Conservation (phyloP, 2,888 invertebrate genomes). For the Eilema depressum region DNA sequence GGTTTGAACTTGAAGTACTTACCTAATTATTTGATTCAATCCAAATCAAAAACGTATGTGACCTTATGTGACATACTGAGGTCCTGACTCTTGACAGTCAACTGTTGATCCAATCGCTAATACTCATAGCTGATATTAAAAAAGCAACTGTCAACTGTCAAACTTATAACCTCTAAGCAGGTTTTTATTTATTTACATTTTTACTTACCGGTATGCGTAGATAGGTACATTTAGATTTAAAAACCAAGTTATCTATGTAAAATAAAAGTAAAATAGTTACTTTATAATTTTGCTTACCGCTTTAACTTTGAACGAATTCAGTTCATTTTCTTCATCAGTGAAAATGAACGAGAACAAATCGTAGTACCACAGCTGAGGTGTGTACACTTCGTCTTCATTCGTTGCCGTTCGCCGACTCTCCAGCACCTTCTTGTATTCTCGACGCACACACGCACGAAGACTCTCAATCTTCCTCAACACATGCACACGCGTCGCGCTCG, state of each 20-base stretch:
- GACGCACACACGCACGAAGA: constrained; percentile 75
- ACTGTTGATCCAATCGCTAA: not conserved
- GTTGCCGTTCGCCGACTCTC: constrained; percentile 63
- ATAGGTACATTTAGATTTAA: not conserved
- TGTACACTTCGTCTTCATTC: constrained; percentile 64
- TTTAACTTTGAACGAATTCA: constrained; percentile 40
- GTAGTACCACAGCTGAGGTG: constrained; percentile 78
- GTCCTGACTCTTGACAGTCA: too few relatives aligned
- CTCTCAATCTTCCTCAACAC: constrained; percentile 80
- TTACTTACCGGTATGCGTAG: not conserved
- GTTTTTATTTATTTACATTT: not conserved
- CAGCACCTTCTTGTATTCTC: constrained; percentile 71
- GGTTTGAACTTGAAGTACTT: too few relatives aligned
- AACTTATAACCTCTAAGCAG: not conserved
- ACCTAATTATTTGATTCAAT: too few relatives aligned
- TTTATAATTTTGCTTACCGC: constrained; percentile 34
- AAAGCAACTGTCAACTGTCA: not conserved
- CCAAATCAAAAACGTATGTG: too few relatives aligned
- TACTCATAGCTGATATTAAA: not conserved
- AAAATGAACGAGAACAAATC: constrained; percentile 72
- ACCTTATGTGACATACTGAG: too few relatives aligned
- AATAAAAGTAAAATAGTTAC: not conserved
- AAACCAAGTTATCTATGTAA: not conserved
- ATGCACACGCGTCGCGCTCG: constrained; percentile 75
- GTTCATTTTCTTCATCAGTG: constrained; percentile 48